These are phyloP conservation scores for Geotrypetes seraphini DNA, from an alignment of 2,797 vertebrate species.

Conservation along the genomic window DNA sequence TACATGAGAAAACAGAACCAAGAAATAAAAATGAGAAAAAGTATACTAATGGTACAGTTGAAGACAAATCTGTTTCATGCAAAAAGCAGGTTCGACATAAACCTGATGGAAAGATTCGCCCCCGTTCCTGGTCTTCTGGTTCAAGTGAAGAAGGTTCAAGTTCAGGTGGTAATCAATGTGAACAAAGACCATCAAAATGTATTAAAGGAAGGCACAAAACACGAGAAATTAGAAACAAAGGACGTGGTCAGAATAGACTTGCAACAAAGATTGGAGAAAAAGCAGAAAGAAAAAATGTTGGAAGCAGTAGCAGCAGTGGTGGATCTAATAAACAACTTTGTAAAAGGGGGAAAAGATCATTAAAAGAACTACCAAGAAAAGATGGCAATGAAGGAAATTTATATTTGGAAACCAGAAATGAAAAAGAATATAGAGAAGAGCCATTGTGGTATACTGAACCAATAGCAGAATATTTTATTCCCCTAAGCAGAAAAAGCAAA, in stretches of 20 bases:
- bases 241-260: conserved; percentile 73
- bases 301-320: conserved; percentile 52
- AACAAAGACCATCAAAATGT: conserved; percentile 69
- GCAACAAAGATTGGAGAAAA: conserved; percentile 68
- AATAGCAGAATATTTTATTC: conserved; percentile 90
- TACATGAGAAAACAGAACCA: conserved; percentile 59
- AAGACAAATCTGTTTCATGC: conserved; percentile 63
- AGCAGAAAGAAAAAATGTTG: conserved; percentile 52
- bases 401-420: conserved; percentile 63
- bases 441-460: conserved; percentile 98
- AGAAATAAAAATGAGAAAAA: conserved; percentile 77
- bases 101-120: conserved; percentile 76
- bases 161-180: conserved; percentile 85
- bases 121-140: conserved; percentile 93
- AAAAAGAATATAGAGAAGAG: conserved; percentile 91
- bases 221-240: conserved; percentile 74
- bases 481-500: conserved; percentile 86
- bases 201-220: conserved; percentile 81
- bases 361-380: conserved; percentile 74
- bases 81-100: conserved; percentile 76
- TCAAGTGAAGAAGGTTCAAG: conserved; percentile 94
- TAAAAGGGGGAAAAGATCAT: conserved; percentile 78
- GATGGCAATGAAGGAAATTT: conserved; percentile 64
- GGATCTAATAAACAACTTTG: conserved; percentile 71
- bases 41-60: conserved; percentile 50